Evolutionary conservation across 2,113 vertebrate species (phyloP).

Genomic region (Chinchilla lanigera): DNA sequence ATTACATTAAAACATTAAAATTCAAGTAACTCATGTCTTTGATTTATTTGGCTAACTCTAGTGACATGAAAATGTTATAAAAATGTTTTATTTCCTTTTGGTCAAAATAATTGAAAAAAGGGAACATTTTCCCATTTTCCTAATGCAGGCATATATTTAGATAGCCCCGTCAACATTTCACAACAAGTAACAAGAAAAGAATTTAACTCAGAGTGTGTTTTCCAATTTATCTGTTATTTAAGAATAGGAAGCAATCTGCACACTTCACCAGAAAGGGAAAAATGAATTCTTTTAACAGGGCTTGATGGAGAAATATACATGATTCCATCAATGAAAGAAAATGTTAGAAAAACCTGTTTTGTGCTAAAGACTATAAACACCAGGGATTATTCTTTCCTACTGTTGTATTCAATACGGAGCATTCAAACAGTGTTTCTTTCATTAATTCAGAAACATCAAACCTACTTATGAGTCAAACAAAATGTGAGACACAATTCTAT

Average conservation of each 20-base stretch:
- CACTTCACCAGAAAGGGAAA: background rate
- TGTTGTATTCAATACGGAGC: background rate
- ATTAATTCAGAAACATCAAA: conserved; percentile 10
- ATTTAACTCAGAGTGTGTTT: background rate
- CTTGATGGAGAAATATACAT: conserved; percentile 22
- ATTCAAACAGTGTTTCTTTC: background rate
- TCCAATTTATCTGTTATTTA: background rate
- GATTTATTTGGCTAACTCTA: background rate
- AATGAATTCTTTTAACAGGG: background rate
- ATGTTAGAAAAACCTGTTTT: conserved; percentile 12
- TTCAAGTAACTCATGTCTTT: background rate
- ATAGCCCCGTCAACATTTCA: fast-evolving
- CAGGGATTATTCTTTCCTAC: background rate
- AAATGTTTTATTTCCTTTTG: conserved; percentile 40
- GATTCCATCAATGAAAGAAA: background rate
- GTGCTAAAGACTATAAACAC: background rate
- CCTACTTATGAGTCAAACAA: background rate
- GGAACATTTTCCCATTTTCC: conserved; percentile 5
- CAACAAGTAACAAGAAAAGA: background rate
- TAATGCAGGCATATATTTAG: background rate
- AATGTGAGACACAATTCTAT: background rate
- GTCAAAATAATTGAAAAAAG: background rate
- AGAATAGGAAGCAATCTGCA: background rate
- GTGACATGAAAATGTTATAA: background rate
- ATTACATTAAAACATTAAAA: conserved; percentile 1